Percentiles rank a stretch among this genome's conserved stretches.
Evolutionary conservation across 2,888 invertebrate species (phyloP).

Genomic region (Philaethria dido): DNA sequence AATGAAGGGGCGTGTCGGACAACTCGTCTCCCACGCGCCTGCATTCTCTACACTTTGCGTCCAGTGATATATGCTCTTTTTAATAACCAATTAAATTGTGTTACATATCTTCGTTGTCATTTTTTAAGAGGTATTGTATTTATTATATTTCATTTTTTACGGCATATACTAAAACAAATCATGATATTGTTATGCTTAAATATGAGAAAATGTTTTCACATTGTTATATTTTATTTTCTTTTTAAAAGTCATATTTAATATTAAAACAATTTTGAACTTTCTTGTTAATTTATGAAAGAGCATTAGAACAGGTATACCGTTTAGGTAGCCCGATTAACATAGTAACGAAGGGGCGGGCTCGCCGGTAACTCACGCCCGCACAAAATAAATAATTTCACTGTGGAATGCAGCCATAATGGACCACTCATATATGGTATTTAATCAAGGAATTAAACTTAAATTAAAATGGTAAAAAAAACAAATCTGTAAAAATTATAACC

Average conservation of each 20-base stretch:
- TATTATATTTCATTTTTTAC: background rate
- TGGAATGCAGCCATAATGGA: constrained; percentile 65
- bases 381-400: constrained; percentile 77
- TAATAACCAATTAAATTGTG: constrained; percentile 79
- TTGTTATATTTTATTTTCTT: background rate
- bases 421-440: constrained; percentile 45
- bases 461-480: constrained; percentile 38
- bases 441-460: constrained; percentile 23
- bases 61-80: constrained; percentile 74
- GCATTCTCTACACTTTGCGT: constrained; percentile 50
- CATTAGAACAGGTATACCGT: constrained; percentile 52
- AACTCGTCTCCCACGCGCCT: constrained; percentile 61
- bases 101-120: constrained; percentile 29
- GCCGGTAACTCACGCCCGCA: constrained; percentile 77
- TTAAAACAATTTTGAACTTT: constrained; percentile 2
- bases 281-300: constrained; percentile 31
- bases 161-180: background rate
- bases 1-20: constrained; percentile 74
- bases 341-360: constrained; percentile 80
- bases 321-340: constrained; percentile 75
- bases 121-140: background rate
- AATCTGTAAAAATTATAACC: too few relatives aligned
- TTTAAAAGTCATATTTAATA: background rate
- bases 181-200: background rate
- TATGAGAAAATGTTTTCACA: background rate